phyloP scores from a whole-genome alignment of 2,888 invertebrate species.

The Pardosa pseudoannulata region DNA sequence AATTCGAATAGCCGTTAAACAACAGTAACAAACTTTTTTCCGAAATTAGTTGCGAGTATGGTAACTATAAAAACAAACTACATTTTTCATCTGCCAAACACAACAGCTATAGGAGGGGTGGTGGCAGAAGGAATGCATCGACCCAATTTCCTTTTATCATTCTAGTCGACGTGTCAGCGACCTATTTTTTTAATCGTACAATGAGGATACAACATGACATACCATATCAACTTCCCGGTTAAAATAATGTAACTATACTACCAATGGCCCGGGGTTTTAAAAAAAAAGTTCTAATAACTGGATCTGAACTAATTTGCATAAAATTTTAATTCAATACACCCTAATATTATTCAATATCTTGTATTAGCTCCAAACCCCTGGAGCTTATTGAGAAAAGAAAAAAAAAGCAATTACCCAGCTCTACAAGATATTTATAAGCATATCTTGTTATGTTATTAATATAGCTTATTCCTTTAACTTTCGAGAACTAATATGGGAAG shows the following conservation, averaged over 20 bases:
- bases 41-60: too few relatives aligned
- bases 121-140: neutral
- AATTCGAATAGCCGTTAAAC: too few relatives aligned
- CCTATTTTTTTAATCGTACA: constrained; percentile 44
- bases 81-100: neutral
- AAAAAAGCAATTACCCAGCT: too few relatives aligned
- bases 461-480: too few relatives aligned
- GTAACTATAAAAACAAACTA: too few relatives aligned
- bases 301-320: constrained; percentile 11
- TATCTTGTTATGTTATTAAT: too few relatives aligned
- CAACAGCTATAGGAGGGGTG: neutral
- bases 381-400: too few relatives aligned
- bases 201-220: constrained; percentile 61
- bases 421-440: too few relatives aligned
- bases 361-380: too few relatives aligned
- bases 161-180: constrained; percentile 56
- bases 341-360: too few relatives aligned
- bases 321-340: neutral
- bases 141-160: constrained; percentile 37
- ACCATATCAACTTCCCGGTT: constrained; percentile 57
- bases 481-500: too few relatives aligned
- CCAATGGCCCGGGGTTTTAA: neutral
- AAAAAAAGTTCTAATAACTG: neutral
- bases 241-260: neutral
- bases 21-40: too few relatives aligned